Base-by-base conservation (phyloP, 2,113 vertebrate genomes). In the Petrocephalus microphthalmus region DNA sequence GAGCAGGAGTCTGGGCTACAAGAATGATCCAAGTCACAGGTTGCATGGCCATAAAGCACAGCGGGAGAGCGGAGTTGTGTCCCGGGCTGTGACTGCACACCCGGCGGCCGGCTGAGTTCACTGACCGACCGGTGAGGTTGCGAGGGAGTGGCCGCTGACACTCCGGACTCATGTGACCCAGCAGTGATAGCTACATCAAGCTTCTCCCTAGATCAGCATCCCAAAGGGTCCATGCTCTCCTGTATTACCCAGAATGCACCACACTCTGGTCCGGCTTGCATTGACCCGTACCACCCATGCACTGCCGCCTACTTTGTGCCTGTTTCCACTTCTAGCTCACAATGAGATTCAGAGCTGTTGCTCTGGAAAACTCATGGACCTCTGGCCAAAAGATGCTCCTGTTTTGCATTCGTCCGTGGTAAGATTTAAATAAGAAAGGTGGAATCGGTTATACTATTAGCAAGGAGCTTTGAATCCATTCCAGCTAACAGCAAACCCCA, bases 381-480 rank as follows among this genome's bases (percentile, higher is more conserved):
- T 83, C 45, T 56, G 11, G 84, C 84, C 47, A 56, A 85, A 42
- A 54, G 49, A 54, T 37, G 33, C 51, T 53, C 25, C 52, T 85
- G 52, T 33, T 85, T 85, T 56, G 52, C 33, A 29, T 85, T 54
- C 45, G n/a, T 54, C n/a, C 7, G 6, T 33, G 51, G 22, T 19
- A 53, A 33, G 52, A 54, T 83, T 83, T 47, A 83, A 83, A 83
- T 19, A 85, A 33, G 52, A 85, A 54, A 29, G 84, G 45, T 60
- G 54, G 54, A 64, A 86, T 22, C 19, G 45, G 37, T 86, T 85
- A 54, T 56, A 33, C n/a, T 37, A 54, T 54, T 85, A 54, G 54
- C 51, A 37, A 56, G 52, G 29, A 42, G 85, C 85, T 86, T 86
- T 86, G 85, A 60, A 42, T 86, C n/a, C 13, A 42, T 45, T 45